Evolutionary conservation across 2,888 invertebrate species (phyloP).

Genomic region (Amphiduros pacificus): DNA sequence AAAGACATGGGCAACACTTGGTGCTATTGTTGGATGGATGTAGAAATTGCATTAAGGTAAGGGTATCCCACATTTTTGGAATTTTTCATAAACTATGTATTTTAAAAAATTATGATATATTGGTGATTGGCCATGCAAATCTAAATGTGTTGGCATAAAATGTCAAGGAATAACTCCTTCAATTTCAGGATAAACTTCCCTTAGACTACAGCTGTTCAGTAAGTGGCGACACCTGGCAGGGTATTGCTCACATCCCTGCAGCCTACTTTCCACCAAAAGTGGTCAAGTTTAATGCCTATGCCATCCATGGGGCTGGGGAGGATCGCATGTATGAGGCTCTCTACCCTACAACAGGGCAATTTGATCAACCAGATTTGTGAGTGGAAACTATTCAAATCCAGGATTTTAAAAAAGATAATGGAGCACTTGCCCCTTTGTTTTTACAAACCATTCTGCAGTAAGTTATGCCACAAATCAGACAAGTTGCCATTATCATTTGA

Average conservation of each 20-base stretch:
- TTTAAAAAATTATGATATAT: too few species aligned
- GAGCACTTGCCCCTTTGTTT: too few species aligned
- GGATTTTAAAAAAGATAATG: too few species aligned
- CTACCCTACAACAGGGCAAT: slow-evolving; percentile 57
- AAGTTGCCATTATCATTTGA: too few species aligned
- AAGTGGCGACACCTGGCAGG: slow-evolving; percentile 55
- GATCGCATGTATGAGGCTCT: slow-evolving; percentile 61
- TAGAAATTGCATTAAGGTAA: slow-evolving; percentile 59
- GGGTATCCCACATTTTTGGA: too few species aligned
- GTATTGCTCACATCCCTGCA: slow-evolving; percentile 59
- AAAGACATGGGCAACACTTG: slow-evolving; percentile 60
- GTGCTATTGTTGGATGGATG: slow-evolving; percentile 60
- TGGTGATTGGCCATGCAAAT: too few species aligned
- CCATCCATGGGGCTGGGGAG: slow-evolving; percentile 61
- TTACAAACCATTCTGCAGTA: too few species aligned
- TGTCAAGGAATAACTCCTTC: too few species aligned
- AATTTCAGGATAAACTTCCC: slow-evolving; percentile 51
- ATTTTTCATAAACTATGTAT: too few species aligned
- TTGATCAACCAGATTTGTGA: slow-evolving; percentile 61
- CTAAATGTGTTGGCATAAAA: too few species aligned
- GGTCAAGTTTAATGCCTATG: slow-evolving; percentile 63
- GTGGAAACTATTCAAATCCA: too few species aligned
- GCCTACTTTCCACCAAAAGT: slow-evolving; percentile 62
- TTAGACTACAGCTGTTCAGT: slow-evolving; percentile 46
- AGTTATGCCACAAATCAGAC: too few species aligned